Percentiles rank a stretch among this genome's conserved stretches.
Evolutionary conservation across 1,140 invertebrate genomes (phyloP).

Genomic region (Coenobita brevimanus): DNA sequence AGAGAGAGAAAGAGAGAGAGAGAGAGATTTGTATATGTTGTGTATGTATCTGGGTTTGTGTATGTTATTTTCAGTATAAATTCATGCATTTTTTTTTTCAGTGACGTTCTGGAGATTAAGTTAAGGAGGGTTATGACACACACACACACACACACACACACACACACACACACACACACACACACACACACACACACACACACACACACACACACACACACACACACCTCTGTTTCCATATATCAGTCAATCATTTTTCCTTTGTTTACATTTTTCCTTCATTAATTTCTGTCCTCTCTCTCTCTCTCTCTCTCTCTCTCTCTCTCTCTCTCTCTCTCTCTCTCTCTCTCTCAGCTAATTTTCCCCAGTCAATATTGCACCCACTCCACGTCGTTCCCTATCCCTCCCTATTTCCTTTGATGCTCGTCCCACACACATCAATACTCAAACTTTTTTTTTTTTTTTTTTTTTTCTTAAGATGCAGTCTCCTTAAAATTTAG

Average conservation of each 20-base stretch:
- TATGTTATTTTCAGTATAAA: background rate
- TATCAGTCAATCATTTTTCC: background rate
- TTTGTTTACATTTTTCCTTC: background rate
- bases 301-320: background rate
- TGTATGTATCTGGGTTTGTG: background rate
- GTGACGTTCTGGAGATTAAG: no score
- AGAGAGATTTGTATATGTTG: background rate
- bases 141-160: background rate
- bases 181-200: background rate
- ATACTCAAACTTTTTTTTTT: background rate
- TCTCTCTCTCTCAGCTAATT: no score
- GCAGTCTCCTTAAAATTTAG: no score
- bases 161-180: background rate
- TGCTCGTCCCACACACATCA: background rate
- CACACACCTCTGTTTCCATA: no score
- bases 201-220: background rate
- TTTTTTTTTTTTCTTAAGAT: slow-evolving; percentile 15
- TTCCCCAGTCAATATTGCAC: background rate
- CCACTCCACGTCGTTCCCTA: background rate
- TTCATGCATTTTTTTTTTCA: no score
- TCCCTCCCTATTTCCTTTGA: background rate
- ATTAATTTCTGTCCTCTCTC: no score
- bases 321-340: background rate
- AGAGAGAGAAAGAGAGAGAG: background rate
- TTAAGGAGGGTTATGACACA: no score